Evolutionary conservation across 2,113 vertebrate genomes (phyloP), one percentile per base, ranked within the genome.

Genomic region (Collichthys lucidus): DNA sequence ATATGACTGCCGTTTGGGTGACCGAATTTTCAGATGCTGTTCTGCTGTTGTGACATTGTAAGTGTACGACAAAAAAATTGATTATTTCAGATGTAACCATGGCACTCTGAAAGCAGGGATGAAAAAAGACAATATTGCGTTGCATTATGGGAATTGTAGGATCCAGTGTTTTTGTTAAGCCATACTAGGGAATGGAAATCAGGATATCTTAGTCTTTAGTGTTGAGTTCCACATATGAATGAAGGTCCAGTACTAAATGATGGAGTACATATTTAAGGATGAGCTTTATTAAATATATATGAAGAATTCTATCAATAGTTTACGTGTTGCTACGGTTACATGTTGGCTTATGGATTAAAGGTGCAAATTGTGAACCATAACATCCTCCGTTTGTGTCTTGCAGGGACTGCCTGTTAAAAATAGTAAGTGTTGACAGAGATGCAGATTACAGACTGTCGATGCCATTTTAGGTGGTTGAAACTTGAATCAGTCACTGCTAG

Each of bases 1-100:
- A 90, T 87, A 85, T 89, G 90, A 79, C 71, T 22, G 52, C 59
- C 10, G 3, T 77, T 79, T 74, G 64, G 55, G 49, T 69, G 69
- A 74, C 61, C 70, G 62, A 84, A 77, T 84, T 69, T 88, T 70
- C 86, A 92, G 77, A 77, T 85, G 76, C 42, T 74, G 42, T 46
- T 10, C 20, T 22, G n/a, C 24, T 52, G 22, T 52, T 68, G 22
- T 47, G 14, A 19, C 1, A 1, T 9, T 40, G 35, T 40, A 8
- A 40, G 9, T 40, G 7, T 40, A 40, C 35, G 1, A 52, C 1
- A 20, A 49, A 11, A 61, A 31, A 22, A 16, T 40, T 4, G n/a
- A 5, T 40, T 40, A 40, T 40, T 40, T 40, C 35, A 19, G 14
- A 2, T 65, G 11, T 42, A 46, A 40, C 15, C 5, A 19, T 19